A percentile compares a stretch with the other conserved stretches of the same genome.
Conservation (phyloP, 2,888 invertebrate genomes). For the Rhagonycha fulva region DNA sequence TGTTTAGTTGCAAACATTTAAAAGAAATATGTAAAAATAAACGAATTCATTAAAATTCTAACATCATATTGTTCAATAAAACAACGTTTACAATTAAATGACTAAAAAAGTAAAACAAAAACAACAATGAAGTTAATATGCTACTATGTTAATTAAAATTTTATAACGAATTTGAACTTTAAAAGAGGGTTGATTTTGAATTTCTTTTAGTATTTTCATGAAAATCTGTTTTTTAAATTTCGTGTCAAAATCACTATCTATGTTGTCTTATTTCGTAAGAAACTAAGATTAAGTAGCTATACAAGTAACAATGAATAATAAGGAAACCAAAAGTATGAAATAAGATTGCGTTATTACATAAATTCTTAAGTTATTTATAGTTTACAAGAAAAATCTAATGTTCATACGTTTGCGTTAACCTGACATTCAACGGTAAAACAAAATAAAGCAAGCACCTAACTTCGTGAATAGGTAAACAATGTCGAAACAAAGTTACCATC, state of each 20-base stretch:
- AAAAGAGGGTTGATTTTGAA: not conserved
- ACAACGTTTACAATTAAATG: no score
- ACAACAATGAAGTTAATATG: no score
- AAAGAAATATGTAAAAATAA: no score
- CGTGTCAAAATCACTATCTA: not conserved
- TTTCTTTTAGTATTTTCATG: not conserved
- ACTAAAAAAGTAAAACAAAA: no score
- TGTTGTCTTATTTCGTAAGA: not conserved
- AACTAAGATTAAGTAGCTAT: slow-evolving; percentile 19
- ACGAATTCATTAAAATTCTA: no score
- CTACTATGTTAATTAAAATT: not conserved
- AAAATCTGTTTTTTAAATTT: not conserved
- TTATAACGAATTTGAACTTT: not conserved
- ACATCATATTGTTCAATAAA: no score
- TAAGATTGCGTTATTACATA: slow-evolving; percentile 24
- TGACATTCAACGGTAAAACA: slow-evolving; percentile 19
- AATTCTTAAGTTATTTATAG: slow-evolving; percentile 21
- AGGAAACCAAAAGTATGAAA: slow-evolving; percentile 22
- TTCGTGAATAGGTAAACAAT: slow-evolving; percentile 23
- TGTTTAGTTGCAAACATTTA: no score
- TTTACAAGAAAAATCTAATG: slow-evolving; percentile 21
- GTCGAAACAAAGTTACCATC: slow-evolving; percentile 23
- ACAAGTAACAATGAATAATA: slow-evolving; percentile 26
- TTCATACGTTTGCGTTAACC: slow-evolving; percentile 27
- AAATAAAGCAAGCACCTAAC: slow-evolving; percentile 23